Conservation (phyloP, 2,113 vertebrate species). For the Pica pica region DNA sequence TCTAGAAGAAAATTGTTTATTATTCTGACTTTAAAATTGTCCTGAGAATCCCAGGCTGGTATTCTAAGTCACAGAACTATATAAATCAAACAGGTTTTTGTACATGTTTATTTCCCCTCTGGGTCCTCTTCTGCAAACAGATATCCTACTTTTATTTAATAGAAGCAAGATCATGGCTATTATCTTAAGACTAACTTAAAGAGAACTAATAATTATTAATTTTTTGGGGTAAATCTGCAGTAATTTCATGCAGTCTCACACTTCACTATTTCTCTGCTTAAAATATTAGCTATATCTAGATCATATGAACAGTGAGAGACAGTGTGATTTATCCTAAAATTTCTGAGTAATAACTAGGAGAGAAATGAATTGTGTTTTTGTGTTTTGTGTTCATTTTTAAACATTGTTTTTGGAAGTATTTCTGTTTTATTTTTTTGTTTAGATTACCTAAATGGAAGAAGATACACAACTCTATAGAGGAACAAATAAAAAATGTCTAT, state of each 20-base stretch:
- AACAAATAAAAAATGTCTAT: neutral
- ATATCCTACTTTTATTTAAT: neutral
- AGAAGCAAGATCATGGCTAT: neutral
- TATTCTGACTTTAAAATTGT: neutral
- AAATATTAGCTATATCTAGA: neutral
- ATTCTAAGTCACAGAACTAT: neutral
- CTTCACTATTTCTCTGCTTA: neutral
- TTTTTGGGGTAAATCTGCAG: neutral
- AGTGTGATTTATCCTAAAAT: neutral
- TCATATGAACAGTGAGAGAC: neutral
- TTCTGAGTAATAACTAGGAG: neutral
- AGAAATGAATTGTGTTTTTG: neutral
- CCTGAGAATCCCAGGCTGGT: neutral
- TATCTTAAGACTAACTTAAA: neutral
- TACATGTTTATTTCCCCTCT: neutral
- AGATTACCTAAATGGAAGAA: neutral
- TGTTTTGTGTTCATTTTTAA: neutral
- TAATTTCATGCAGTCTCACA: neutral
- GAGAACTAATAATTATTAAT: neutral
- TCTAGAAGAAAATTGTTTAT: neutral
- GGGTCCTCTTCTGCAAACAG: neutral
- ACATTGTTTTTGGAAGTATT: neutral
- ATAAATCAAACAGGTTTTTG: neutral
- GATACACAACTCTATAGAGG: neutral
- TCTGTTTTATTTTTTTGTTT: neutral